Evolutionary conservation across 2,888 invertebrate genomes (phyloP).

Genomic region (Eucera pruinosa): DNA sequence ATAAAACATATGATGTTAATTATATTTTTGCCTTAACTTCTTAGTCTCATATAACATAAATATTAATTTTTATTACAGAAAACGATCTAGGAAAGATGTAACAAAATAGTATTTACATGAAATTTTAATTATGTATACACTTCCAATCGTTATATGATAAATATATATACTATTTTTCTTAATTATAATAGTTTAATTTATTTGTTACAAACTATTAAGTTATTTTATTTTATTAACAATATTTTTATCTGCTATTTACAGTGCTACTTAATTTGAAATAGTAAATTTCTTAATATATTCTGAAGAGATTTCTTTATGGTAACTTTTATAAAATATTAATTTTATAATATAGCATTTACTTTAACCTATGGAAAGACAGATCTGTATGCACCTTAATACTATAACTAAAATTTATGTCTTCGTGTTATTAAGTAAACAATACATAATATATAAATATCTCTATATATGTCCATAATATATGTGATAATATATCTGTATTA

Average conservation of each 20-base stretch:
- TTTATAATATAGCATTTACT: background rate
- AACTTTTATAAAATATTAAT: constrained; percentile 4
- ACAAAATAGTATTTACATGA: constrained; percentile 14
- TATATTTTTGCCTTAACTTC: background rate
- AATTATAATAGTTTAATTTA: constrained; percentile 16
- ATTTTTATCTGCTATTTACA: constrained; percentile 31
- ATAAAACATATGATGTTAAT: background rate
- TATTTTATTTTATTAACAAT: constrained; percentile 10
- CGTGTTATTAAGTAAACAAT: constrained; percentile 9
- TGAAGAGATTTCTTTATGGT: constrained; percentile 27
- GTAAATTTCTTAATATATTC: constrained; percentile 1
- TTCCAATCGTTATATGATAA: too few species aligned
- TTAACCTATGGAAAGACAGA: constrained; percentile 21
- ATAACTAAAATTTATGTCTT: constrained; percentile 15
- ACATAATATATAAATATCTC: too few species aligned
- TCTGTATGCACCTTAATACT: constrained; percentile 33
- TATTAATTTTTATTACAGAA: constrained; percentile 43
- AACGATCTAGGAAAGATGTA: constrained; percentile 30
- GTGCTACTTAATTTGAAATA: constrained; percentile 10
- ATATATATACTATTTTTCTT: constrained; percentile 1
- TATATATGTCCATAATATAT: too few species aligned
- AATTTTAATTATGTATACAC: too few species aligned
- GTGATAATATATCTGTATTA: constrained; percentile 8
- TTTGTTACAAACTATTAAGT: background rate
- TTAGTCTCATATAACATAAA: background rate